Evolutionary conservation across 1,140 invertebrate genomes (phyloP), one percentile per base, ranked within the genome.

Genomic region (Saxidomus purpurata): DNA sequence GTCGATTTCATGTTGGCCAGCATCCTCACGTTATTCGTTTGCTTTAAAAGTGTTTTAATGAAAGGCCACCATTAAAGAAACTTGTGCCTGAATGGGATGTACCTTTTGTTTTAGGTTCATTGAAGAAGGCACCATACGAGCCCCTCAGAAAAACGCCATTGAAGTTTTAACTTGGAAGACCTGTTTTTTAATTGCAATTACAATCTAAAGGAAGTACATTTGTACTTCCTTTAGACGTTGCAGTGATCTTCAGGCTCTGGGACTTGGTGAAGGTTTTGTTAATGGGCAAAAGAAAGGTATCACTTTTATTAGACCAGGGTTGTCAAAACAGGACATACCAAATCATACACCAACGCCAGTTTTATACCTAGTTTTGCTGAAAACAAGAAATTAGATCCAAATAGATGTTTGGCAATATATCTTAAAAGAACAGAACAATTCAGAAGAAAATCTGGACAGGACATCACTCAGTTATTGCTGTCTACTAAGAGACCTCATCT

Each of bases 311-410:
- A 71, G 89, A 74, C 36, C 15, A 52, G 83, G 89, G 38, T 43
- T 90, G 9, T 81, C 83, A 4, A 90, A 90, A 83, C 61, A 81
- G 36, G 84, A 87, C 40, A 74, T 79, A 83, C 67, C 79, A 43
- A 76, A 59, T 77, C 89, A 90, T 61, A 34, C 31, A 1, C 40
- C 31, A 74, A 52, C 43, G 9, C 49, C n/a, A 38, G 83, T 90
- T 76, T 90, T 82, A 49, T 90, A 49, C 77, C 84, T 40, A 25
- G 11, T 43, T 90, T 87, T 49, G 19, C 36, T 22, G 19, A 63
- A 25, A 77, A 87, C 69, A 87, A 84, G 83, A 28, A 87, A 19
- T 67, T 90, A 34, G 84, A 90, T 49, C 84, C 89, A 59, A 87
- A 87, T 31, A 49, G 84, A 6, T 83, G 82, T 25, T 19, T 83